Conservation (phyloP, 2,797 vertebrate species). For the Chelon labrosus region DNA sequence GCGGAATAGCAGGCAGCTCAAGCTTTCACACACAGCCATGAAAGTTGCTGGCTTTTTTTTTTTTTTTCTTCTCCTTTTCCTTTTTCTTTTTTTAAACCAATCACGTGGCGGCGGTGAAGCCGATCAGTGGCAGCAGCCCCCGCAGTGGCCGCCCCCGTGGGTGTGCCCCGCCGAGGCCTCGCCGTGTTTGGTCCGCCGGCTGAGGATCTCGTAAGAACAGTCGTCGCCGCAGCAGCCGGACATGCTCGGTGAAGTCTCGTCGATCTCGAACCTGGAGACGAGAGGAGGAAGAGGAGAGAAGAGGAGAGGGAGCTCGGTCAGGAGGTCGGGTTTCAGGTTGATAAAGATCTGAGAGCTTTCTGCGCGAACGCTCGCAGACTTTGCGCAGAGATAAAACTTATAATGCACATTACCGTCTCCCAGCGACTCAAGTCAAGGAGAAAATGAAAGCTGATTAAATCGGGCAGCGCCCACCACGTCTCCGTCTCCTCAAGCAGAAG, state of each 20-base stretch:
- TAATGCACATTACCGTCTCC: too few species aligned
- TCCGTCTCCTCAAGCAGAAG: neutral
- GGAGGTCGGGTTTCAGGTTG: neutral
- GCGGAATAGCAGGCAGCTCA: constrained; percentile 45
- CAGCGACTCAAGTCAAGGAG: neutral
- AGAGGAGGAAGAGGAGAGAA: too few species aligned
- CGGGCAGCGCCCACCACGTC: neutral
- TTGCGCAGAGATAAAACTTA: too few species aligned
- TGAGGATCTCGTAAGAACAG: constrained; percentile 95
- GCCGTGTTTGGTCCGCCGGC: constrained; percentile 93
- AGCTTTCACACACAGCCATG: constrained; percentile 68
- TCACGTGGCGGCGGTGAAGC: neutral
- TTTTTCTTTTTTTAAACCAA: constrained; percentile 44
- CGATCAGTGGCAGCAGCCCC: constrained; percentile 93
- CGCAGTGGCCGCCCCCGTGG: constrained; percentile 90
- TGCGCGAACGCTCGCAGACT: too few species aligned
- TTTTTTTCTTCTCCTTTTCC: constrained; percentile 6
- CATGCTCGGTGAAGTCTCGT: constrained; percentile 93
- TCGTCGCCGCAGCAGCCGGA: constrained; percentile 94
- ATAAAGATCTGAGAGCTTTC: neutral
- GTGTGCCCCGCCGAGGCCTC: constrained; percentile 88
- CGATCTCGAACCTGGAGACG: constrained; percentile 90
- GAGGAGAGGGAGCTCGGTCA: neutral
- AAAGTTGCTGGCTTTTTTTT: constrained; percentile 69
- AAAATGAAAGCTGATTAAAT: neutral